Percentiles rank a stretch among this genome's conserved stretches.
phyloP scores from a whole-genome alignment of 2,888 invertebrate genomes.

The Cosmorhoe ocellata region DNA sequence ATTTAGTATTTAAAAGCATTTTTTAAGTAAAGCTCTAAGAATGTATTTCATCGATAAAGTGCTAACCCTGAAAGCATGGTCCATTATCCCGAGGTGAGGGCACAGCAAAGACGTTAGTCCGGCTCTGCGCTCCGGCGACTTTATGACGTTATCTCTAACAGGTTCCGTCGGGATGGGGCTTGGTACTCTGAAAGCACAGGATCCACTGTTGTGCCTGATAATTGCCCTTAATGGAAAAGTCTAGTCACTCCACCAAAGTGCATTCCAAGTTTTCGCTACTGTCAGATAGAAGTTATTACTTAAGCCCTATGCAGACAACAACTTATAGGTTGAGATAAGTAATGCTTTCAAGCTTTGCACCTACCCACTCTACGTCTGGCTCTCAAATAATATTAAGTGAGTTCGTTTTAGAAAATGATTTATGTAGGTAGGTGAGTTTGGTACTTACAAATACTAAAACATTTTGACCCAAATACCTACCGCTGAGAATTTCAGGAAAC shows the following conservation, averaged over 20 bases:
- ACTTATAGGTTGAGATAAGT: slow-evolving; percentile 55
- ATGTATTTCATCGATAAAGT: no score
- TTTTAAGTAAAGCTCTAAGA: no score
- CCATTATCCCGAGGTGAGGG: slow-evolving; percentile 75
- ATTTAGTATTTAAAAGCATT: no score
- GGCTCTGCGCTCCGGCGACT: slow-evolving; percentile 76
- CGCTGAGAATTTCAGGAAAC: not conserved
- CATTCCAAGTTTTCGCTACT: slow-evolving; percentile 77
- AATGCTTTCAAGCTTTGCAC: slow-evolving; percentile 37
- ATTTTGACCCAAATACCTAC: slow-evolving; percentile 6
- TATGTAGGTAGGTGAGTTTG: no score
- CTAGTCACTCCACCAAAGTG: slow-evolving; percentile 76
- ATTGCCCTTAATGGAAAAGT: slow-evolving; percentile 82
- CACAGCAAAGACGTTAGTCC: slow-evolving; percentile 78
- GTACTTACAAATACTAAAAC: no score
- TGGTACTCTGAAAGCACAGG: slow-evolving; percentile 59
- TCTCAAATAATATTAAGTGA: slow-evolving; percentile 7
- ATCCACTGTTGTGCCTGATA: slow-evolving; percentile 77
- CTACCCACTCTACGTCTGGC: slow-evolving; percentile 22
- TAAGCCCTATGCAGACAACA: slow-evolving; percentile 63
- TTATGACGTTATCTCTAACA: slow-evolving; percentile 82
- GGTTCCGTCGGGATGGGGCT: slow-evolving; percentile 68
- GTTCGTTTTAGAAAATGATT: no score
- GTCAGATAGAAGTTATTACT: slow-evolving; percentile 74
- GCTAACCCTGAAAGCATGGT: slow-evolving; percentile 51